These are phyloP conservation scores for Epinephelus lanceolatus DNA, from an alignment of 2,113 vertebrate species.

Conservation along the genomic window DNA sequence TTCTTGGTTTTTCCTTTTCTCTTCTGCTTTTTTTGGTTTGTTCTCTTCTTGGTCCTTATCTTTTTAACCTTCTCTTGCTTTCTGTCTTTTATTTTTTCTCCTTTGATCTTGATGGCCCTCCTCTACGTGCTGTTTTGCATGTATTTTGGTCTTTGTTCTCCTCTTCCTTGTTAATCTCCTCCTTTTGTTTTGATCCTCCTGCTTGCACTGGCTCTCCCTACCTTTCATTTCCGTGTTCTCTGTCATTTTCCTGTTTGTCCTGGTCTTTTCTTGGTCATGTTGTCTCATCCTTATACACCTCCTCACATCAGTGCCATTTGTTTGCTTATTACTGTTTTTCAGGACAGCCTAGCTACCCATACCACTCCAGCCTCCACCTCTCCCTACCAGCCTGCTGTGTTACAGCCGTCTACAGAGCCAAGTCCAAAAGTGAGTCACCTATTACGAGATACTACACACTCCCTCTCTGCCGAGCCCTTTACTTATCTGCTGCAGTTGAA, in stretches of 20 bases:
- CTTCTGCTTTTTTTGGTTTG: not conserved
- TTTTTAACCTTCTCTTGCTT: not conserved
- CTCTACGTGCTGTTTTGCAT: not conserved
- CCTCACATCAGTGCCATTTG: not conserved
- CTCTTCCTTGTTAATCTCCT: not conserved
- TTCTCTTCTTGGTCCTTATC: not conserved
- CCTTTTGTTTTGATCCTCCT: not conserved
- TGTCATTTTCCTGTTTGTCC: not conserved
- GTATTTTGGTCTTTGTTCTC: not conserved
- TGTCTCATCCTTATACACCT: not conserved
- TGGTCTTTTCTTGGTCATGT: not conserved
- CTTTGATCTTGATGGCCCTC: not conserved
- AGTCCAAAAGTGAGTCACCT: slow-evolving; percentile 78
- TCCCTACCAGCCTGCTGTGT: slow-evolving; percentile 90
- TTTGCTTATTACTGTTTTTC: not conserved
- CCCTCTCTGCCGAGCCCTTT: not conserved
- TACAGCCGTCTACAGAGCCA: slow-evolving; percentile 93
- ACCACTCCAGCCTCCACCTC: slow-evolving; percentile 84
- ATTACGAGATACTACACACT: not conserved
- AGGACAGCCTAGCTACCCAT: slow-evolving; percentile 83
- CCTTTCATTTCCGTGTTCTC: not conserved
- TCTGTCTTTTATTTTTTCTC: not conserved
- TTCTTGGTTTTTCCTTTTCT: not conserved
- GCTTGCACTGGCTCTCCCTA: too few species aligned
- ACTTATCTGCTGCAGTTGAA: not conserved